Evolutionary conservation across 2,888 invertebrate species (phyloP).

Genomic region (Theodoxus fluviatilis): DNA sequence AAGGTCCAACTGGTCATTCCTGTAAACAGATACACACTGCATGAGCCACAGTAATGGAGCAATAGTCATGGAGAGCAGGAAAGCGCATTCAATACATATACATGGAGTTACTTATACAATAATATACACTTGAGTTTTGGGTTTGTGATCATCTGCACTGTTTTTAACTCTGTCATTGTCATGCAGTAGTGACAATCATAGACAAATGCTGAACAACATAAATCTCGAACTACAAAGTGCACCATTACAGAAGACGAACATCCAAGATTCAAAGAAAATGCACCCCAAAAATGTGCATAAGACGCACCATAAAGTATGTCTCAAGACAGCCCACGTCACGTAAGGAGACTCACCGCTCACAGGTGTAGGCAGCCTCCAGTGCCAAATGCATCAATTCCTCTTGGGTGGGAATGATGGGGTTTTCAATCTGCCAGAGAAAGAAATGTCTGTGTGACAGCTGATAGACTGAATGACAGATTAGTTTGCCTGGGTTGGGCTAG

Average conservation of each 20-base stretch:
- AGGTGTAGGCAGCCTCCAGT: slow-evolving; percentile 75
- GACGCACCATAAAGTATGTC: too few relatives aligned
- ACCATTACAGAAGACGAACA: too few relatives aligned
- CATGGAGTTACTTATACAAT: slow-evolving; percentile 8
- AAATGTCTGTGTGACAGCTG: neutral
- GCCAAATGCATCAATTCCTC: slow-evolving; percentile 72
- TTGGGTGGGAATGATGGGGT: slow-evolving; percentile 66
- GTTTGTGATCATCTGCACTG: too few relatives aligned
- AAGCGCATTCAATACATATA: neutral
- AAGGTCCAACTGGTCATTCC: slow-evolving; percentile 72
- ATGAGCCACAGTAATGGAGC: neutral
- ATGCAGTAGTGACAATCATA: too few relatives aligned
- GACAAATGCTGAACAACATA: too few relatives aligned
- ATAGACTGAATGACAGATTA: neutral
- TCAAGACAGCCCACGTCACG: neutral
- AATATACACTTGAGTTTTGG: too few relatives aligned
- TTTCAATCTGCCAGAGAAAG: slow-evolving; percentile 41
- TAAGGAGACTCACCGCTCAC: slow-evolving; percentile 63
- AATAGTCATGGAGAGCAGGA: neutral
- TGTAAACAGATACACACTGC: slow-evolving; percentile 38
- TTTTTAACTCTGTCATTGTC: too few relatives aligned
- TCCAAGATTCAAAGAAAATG: too few relatives aligned
- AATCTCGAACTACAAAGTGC: neutral
- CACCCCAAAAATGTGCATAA: too few relatives aligned
- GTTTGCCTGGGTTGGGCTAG: neutral